Percentiles rank a stretch among this genome's conserved stretches.
phyloP scores from a whole-genome alignment of 1,140 invertebrate genomes.

The Drosophila persimilis region DNA sequence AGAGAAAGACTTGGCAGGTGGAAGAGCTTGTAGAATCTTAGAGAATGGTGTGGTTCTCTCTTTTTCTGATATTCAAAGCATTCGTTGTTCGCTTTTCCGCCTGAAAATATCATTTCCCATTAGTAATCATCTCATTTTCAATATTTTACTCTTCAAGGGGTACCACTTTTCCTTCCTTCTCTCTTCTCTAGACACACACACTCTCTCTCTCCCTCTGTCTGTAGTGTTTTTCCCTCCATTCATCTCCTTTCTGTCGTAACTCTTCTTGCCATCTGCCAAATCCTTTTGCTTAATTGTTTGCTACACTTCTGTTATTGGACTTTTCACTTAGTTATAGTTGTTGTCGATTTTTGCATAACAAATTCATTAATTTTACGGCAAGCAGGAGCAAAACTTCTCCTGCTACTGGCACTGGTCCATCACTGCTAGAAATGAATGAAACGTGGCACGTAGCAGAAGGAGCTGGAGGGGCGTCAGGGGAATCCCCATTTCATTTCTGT shows the following conservation, averaged over 20 bases:
- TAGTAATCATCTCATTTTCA: no score
- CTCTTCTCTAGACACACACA: not conserved
- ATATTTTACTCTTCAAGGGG: no score
- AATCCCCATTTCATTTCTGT: constrained; percentile 24
- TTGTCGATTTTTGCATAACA: constrained; percentile 74
- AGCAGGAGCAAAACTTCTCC: no score
- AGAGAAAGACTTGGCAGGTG: no score
- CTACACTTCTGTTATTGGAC: constrained; percentile 32
- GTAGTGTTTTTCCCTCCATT: not conserved
- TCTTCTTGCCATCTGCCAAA: constrained; percentile 25
- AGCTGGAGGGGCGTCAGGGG: constrained; percentile 25
- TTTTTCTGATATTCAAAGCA: no score
- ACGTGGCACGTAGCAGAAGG: not conserved
- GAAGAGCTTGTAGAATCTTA: no score
- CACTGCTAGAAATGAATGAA: no score
- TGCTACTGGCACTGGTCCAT: no score
- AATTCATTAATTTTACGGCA: constrained; percentile 75
- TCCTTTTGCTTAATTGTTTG: constrained; percentile 53
- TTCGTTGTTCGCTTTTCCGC: no score
- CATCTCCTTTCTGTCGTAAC: not conserved
- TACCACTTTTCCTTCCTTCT: not conserved
- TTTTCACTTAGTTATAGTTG: constrained; percentile 30
- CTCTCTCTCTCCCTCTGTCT: not conserved
- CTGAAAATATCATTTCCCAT: no score
- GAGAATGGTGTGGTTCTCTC: no score